phyloP scores from a whole-genome alignment of 23 tunicate genomes.

The Aplidium turbinatum region DNA sequence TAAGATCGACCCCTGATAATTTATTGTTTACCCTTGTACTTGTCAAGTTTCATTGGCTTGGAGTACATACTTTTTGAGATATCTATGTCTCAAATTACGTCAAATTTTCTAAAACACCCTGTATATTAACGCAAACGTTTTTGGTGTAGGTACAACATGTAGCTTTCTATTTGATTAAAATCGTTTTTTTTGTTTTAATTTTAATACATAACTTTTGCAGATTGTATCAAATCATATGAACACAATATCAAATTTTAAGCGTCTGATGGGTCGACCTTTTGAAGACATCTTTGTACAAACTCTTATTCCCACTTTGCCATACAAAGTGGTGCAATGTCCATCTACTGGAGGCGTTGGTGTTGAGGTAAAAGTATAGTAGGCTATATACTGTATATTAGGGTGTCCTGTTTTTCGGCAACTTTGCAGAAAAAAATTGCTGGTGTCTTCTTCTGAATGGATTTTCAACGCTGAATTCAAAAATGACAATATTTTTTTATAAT shows the following conservation, averaged over 20 bases:
- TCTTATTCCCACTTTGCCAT: conserved; percentile 59
- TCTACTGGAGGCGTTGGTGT: conserved; percentile 70
- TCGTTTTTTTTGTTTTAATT: not conserved
- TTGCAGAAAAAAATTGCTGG: too few species aligned
- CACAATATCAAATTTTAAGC: conserved; percentile 86
- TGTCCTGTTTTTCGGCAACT: not conserved
- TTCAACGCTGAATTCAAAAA: too few species aligned
- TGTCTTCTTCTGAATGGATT: too few species aligned
- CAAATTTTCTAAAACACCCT: too few species aligned
- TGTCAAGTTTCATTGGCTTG: too few species aligned
- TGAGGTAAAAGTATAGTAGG: conserved; percentile 38
- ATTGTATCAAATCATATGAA: conserved; percentile 68
- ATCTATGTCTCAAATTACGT: too few species aligned
- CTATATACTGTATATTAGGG: not conserved
- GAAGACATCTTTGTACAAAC: conserved; percentile 78
- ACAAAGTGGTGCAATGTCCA: conserved; percentile 57
- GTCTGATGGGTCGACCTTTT: conserved; percentile 84
- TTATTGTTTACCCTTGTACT: too few species aligned
- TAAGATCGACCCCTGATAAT: too few species aligned
- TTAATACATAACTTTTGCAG: conserved; percentile 22
- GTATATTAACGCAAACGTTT: too few species aligned
- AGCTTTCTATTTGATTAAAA: not conserved
- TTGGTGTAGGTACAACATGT: too few species aligned
- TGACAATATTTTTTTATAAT: too few species aligned
- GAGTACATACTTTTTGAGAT: too few species aligned